Conservation (phyloP, 1,140 invertebrate species). For the Brachionus plicatilis region DNA sequence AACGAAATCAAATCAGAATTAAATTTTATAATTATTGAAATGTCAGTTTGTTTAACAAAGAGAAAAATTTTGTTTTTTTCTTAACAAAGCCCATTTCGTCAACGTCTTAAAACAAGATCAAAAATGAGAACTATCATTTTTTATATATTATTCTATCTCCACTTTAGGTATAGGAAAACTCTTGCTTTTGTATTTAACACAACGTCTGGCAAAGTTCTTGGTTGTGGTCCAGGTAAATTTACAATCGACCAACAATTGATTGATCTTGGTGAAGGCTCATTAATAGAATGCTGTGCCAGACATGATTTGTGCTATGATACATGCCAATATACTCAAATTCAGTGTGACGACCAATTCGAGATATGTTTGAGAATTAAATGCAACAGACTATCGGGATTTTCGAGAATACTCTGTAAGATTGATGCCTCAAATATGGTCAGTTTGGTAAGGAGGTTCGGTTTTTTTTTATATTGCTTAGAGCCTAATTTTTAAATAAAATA, state of each 20-base stretch:
- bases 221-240: background rate
- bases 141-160: background rate
- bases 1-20: background rate
- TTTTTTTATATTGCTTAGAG: background rate
- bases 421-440: conserved; percentile 13
- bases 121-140: background rate
- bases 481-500: background rate
- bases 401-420: background rate
- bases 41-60: background rate
- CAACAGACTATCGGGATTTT: background rate
- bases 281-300: background rate
- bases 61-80: background rate
- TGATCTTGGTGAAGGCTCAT: background rate
- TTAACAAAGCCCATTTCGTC: background rate
- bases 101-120: background rate
- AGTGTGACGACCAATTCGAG: conserved; percentile 6
- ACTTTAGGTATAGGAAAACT: background rate
- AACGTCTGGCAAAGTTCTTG: background rate
- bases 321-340: background rate
- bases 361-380: background rate
- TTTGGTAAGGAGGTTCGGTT: background rate
- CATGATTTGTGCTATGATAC: conserved; percentile 12
- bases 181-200: background rate
- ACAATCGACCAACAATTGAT: background rate
- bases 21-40: background rate